phyloP scores from a whole-genome alignment of 1,140 invertebrate species.

The Steinernema feltiae region DNA sequence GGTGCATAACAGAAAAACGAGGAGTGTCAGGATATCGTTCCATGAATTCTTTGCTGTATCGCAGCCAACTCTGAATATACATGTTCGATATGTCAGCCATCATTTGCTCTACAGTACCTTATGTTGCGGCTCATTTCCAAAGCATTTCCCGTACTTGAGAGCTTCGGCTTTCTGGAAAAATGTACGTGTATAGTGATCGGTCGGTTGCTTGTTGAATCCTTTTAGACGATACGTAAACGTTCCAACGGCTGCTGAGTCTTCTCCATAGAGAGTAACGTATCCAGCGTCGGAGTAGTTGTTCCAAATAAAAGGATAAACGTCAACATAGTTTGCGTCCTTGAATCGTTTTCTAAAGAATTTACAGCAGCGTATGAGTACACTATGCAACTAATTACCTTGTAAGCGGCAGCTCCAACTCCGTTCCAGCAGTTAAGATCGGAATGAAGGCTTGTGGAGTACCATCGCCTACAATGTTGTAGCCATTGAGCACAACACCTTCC shows the following conservation, averaged over 20 bases:
- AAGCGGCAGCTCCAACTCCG: constrained; percentile 75
- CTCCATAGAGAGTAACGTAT: constrained; percentile 72
- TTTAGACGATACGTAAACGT: constrained; percentile 84
- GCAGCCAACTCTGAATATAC: constrained; percentile 64
- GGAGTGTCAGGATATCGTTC: constrained; percentile 66
- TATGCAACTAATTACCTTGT: constrained; percentile 68
- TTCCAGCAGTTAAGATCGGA: constrained; percentile 77
- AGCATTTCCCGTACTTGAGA: constrained; percentile 63
- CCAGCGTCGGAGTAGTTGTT: constrained; percentile 68
- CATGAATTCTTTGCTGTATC: constrained; percentile 67
- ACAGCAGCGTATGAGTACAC: constrained; percentile 67
- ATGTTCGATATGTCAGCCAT: not conserved
- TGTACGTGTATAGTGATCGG: constrained; percentile 81
- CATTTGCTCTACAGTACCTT: constrained; percentile 62
- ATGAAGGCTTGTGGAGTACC: constrained; percentile 86
- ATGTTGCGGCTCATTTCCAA: constrained; percentile 73
- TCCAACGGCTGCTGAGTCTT: constrained; percentile 73
- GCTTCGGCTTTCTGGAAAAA: constrained; percentile 68
- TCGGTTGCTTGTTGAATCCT: constrained; percentile 76
- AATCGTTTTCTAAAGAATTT: constrained; percentile 72
- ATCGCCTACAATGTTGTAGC: constrained; percentile 72
- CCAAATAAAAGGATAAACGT: constrained; percentile 68
- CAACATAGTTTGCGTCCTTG: constrained; percentile 67
- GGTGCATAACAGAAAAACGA: constrained; percentile 78
- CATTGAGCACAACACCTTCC: constrained; percentile 60